Base-by-base conservation (phyloP, 2,113 vertebrate species). In the Trogon melanurus region DNA sequence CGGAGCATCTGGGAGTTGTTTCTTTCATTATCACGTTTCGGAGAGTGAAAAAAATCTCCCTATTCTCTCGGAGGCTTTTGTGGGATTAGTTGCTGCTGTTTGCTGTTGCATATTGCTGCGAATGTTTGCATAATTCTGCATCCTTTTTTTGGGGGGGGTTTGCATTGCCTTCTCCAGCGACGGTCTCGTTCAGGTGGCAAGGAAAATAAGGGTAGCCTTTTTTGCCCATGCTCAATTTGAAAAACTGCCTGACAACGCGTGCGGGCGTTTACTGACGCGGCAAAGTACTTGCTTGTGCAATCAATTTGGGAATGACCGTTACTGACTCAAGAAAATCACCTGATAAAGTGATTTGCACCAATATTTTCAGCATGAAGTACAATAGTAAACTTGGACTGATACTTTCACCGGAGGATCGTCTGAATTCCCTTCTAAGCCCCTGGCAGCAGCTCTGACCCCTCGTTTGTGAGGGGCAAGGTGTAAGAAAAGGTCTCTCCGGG, bases 1-100 rank as follows among this genome's bases (percentile, higher is more conserved):
- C 61, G 69, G 89, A 92, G 54, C 91, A 90, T 86, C 78, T 93
- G 95, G 90, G 91, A 93, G 71, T 91, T 97, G 81, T 61, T 73
- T 95, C 9, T 89, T 92, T 71, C 92, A 89, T 94, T 93, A 88
- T 61, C 92, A 62, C 1, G 1, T 96, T 96, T 85, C 93, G 51
- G 75, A 85, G 88, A 84, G 78, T 81, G 58, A 95, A 96, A 95
- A 96, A 95, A 94, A 81, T 41, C 75, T 75, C 76, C 54, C 79
- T 4, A 0, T 81, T 53, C 60, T 94, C 65, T 94, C 32, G 0
- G 65, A 83, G 85, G 91, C 74, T 85, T 96, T 84, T 66, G 60
- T 76, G 81, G 90, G 90, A 96, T 97, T 96, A 96, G 86, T 54
- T 79, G n/a, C 86, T 92, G 69, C 83, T 94, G 62, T 88, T 97